Percentiles rank a stretch among this genome's conserved stretches.
Conservation (phyloP, 2,797 vertebrate species). For the Columba guinea region DNA sequence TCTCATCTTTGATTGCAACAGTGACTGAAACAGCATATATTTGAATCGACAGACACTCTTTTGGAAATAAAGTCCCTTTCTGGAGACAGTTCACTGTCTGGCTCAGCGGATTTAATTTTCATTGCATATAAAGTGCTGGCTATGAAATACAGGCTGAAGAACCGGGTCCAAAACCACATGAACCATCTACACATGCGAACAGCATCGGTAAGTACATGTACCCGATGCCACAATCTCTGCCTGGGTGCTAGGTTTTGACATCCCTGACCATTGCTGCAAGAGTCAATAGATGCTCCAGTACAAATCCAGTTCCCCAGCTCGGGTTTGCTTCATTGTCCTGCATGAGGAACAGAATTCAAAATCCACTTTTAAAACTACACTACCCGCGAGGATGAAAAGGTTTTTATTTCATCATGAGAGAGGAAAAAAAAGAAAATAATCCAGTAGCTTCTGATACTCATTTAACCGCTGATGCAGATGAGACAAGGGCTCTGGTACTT, state of each 20-base stretch:
- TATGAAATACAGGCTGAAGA: not conserved
- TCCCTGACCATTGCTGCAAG: not conserved
- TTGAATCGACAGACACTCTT: not conserved
- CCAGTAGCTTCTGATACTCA: not conserved
- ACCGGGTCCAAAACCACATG: not conserved
- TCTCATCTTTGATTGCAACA: not conserved
- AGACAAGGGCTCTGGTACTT: not conserved
- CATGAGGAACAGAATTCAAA: not conserved
- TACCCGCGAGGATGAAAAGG: rapidly evolving
- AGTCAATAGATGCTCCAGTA: not conserved
- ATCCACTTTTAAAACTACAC: not conserved
- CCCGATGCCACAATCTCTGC: not conserved
- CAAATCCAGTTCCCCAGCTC: not conserved
- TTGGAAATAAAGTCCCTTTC: not conserved
- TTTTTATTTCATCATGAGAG: not conserved
- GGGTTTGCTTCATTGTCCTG: no score
- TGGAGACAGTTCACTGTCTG: not conserved
- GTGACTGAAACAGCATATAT: not conserved
- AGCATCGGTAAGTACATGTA: not conserved
- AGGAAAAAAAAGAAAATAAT: not conserved
- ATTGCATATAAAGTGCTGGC: not conserved
- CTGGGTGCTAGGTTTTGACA: not conserved
- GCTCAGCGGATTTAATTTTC: not conserved
- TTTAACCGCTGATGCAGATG: not conserved
- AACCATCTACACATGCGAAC: not conserved